Base-by-base conservation (phyloP, 1,140 invertebrate species). In the Ooceraea biroi region DNA sequence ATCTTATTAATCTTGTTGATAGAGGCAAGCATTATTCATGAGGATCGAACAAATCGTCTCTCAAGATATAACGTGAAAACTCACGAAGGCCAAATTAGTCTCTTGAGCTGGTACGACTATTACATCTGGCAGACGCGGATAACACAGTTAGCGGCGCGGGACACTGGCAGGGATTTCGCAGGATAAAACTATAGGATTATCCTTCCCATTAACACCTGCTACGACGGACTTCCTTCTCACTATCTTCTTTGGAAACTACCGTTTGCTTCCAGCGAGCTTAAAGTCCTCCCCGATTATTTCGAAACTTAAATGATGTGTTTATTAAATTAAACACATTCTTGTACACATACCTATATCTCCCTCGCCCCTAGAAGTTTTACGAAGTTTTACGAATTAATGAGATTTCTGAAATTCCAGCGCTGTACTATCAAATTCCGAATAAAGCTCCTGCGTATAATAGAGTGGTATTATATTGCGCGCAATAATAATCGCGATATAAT, bases 171-270 rank as follows among this genome's bases (percentile, higher is more conserved):
- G 76, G 36, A 80, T 71, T 71, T 80, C n/a, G 22, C 2, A 80
- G 50, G 76, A 80, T 80, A 80, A 80, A 80, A 80, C 50, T 80
- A 46, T 69, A 80, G 76, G 76, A 80, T 80, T 57, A 80, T 80
- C 52, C 50, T 71, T 19, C 36, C 50, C 50, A 58, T 80, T 69
- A 80, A 80, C 76, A 80, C 65, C 50, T 80, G 52, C 50, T 80
- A 71, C 46, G 46, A 69, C 12, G 22, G 63, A 50, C 52, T 58
- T 44, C 63, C 76, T 55, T 69, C 50, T 57, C 76, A 30, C 48
- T 44, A 69, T 57, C 76, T 57, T 48, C 50, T 69, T 19, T 22
- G 36, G 12, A 68, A 68, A 55, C 30, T 78, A 14, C 22, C 63
- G 48, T 78, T 55, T 55, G 22, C 76, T 57, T 41, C n/a, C 12